Conservation (phyloP, 2,797 vertebrate genomes). For the Avahi laniger region DNA sequence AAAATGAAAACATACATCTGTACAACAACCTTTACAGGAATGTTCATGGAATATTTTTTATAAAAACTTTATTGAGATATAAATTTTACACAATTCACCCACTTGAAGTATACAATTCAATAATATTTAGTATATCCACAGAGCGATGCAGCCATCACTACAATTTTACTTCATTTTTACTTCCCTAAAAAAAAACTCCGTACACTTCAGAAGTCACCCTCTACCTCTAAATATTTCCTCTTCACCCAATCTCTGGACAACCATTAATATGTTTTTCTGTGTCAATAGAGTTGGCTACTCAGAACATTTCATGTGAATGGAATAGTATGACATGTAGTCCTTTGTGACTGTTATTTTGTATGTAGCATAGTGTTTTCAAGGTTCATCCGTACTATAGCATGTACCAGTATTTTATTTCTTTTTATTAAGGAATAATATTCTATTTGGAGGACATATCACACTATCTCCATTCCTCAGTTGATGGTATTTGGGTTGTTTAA, state of each 20-base stretch:
- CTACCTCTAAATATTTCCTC: background rate
- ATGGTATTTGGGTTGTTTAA: background rate
- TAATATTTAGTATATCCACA: background rate
- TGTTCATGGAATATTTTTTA: background rate
- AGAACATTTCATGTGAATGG: background rate
- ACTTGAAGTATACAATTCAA: background rate
- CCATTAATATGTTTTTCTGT: background rate
- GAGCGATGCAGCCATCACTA: background rate
- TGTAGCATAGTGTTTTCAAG: background rate
- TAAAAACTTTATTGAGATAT: background rate
- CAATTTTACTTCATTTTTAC: background rate
- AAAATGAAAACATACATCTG: background rate
- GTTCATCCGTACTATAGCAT: too few species aligned
- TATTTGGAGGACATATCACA: background rate
- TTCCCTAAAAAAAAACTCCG: background rate
- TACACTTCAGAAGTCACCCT: background rate
- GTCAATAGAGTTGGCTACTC: background rate
- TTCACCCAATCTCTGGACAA: background rate
- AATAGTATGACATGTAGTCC: background rate
- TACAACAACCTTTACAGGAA: background rate
- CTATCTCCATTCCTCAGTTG: background rate
- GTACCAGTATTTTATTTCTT: background rate
- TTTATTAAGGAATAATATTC: background rate
- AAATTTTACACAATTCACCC: background rate
- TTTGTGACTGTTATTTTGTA: background rate